phyloP scores from a whole-genome alignment of 2,888 invertebrate species.

The Rhingia campestris region DNA sequence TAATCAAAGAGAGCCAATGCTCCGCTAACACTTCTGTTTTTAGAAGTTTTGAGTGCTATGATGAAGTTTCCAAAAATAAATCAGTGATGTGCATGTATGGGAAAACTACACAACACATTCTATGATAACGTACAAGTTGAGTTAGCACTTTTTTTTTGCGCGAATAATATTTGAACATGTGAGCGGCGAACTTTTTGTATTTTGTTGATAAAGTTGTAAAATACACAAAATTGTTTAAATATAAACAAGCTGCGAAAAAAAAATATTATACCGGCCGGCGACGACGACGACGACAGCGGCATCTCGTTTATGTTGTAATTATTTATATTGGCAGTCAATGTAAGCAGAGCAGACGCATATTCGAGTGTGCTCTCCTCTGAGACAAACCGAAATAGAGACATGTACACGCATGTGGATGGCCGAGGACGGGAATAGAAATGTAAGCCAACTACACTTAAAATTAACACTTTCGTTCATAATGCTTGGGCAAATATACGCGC shows the following conservation, averaged over 20 bases:
- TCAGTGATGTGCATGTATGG: conserved; percentile 8
- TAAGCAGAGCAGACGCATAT: neutral
- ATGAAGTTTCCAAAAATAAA: conserved; percentile 62
- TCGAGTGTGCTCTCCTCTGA: conserved; percentile 21
- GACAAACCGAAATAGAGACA: conserved; percentile 20
- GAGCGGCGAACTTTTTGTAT: neutral
- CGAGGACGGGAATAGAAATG: conserved; percentile 38
- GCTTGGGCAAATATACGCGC: conserved; percentile 9
- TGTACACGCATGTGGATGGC: conserved; percentile 22
- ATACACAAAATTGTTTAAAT: neutral
- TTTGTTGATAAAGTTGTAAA: neutral
- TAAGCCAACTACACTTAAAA: conserved; percentile 15
- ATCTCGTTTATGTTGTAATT: conserved; percentile 36
- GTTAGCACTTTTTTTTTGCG: conserved; percentile 12
- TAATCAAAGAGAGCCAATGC: neutral
- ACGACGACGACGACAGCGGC: neutral
- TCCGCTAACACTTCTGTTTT: conserved; percentile 19
- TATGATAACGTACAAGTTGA: conserved; percentile 10
- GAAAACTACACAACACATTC: neutral
- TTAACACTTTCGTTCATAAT: conserved; percentile 35
- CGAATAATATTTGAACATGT: neutral
- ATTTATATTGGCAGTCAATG: conserved; percentile 26
- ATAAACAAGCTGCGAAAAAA: neutral
- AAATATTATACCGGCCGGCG: conserved; percentile 26
- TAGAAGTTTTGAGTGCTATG: conserved; percentile 35